Evolutionary conservation across 92 coral and sea anemone genomes (phyloP).

Genomic region (Umimayanthus kanabou): DNA sequence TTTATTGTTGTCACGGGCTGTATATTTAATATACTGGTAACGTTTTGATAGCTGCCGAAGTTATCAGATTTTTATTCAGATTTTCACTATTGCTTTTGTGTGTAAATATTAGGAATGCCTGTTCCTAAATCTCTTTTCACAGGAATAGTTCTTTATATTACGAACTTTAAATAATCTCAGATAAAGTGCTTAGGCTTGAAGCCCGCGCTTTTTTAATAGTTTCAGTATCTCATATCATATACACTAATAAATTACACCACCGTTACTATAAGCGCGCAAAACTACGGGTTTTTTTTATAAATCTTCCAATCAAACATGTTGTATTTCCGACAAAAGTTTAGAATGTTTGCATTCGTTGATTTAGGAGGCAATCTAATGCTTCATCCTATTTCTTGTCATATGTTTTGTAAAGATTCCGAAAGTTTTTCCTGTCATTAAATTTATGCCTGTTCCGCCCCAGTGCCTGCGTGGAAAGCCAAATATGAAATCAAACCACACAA

Average conservation of each 20-base stretch:
- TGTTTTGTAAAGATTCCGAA: neutral
- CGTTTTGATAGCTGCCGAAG: neutral
- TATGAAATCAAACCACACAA: neutral
- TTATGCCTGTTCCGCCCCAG: slow-evolving; percentile 1
- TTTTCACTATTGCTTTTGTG: no score
- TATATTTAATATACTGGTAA: no score
- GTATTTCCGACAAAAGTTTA: neutral
- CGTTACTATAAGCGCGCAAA: neutral
- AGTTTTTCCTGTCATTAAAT: neutral
- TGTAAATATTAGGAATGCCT: neutral
- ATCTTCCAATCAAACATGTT: neutral
- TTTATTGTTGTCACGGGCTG: neutral
- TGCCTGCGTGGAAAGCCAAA: neutral
- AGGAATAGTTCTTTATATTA: neutral
- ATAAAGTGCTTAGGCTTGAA: neutral
- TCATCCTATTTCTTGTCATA: neutral
- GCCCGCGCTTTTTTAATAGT: slow-evolving; percentile 7
- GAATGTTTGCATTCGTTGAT: neutral
- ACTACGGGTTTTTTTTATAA: neutral
- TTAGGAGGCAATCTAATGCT: neutral
- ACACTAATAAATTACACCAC: slow-evolving; percentile 10
- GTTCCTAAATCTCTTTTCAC: neutral
- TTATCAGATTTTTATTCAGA: neutral
- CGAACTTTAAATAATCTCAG: neutral
- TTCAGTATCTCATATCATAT: neutral